These are phyloP conservation scores for Takifugu flavidus DNA, from an alignment of 2,113 vertebrate species.

Conservation along the genomic window DNA sequence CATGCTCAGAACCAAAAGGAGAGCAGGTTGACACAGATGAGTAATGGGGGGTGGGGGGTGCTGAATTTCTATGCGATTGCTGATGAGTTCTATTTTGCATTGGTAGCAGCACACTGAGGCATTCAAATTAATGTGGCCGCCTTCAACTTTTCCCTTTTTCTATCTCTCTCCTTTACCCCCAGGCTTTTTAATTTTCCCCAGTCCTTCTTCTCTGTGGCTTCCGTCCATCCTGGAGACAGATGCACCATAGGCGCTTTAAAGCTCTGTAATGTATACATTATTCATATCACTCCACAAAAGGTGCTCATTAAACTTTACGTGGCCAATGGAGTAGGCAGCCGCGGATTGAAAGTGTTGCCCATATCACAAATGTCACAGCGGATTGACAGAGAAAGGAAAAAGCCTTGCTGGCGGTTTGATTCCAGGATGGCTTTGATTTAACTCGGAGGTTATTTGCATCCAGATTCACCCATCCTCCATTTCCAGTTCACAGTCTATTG, in stretches of 20 bases:
- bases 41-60: conserved; percentile 21
- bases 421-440: conserved; percentile 73
- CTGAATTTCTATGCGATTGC: conserved; percentile 14
- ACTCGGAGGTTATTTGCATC: conserved; percentile 58
- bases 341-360: conserved; percentile 70
- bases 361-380: conserved; percentile 70
- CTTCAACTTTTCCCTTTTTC: conserved; percentile 60
- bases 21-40: conserved; percentile 57
- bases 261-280: conserved; percentile 77
- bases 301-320: conserved; percentile 79
- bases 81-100: conserved; percentile 57
- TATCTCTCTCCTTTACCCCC: conserved; percentile 44
- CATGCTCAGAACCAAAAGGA: conserved; percentile 42
- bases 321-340: conserved; percentile 63
- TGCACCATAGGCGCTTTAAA: conserved; percentile 70
- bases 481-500: conserved; percentile 17
- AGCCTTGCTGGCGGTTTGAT: conserved; percentile 50
- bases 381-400: conserved; percentile 58
- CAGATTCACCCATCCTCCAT: conserved; percentile 15
- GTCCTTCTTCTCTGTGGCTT: conserved; percentile 49
- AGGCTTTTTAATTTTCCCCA: conserved; percentile 66
- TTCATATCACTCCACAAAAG: conserved; percentile 78
- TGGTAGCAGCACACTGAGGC: conserved; percentile 56
- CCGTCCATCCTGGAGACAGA: conserved; percentile 68
- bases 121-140: conserved; percentile 62